phyloP scores from a whole-genome alignment of 53 echinoderm and acorn worm genomes.

The Pentamera pediparva region DNA sequence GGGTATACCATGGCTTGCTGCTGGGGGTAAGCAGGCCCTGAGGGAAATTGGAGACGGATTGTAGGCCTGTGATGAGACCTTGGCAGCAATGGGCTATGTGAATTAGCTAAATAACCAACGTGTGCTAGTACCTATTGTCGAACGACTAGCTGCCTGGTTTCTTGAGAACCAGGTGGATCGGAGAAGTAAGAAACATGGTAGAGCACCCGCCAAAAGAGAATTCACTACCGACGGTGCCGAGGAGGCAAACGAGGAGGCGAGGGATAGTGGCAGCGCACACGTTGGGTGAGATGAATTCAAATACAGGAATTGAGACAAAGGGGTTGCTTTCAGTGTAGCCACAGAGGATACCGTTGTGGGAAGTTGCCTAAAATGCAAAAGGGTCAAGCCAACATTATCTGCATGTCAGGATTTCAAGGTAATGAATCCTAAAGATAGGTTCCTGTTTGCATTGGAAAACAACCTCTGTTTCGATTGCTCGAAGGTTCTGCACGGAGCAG shows the following conservation, averaged over 20 bases:
- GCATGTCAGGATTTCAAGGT: no score
- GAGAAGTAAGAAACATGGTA: background rate
- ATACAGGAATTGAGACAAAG: background rate
- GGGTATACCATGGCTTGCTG: background rate
- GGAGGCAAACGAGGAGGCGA: slow-evolving; percentile 1
- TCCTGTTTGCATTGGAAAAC: no score
- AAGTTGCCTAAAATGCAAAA: slow-evolving; percentile 34
- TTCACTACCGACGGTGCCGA: background rate
- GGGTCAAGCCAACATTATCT: slow-evolving; percentile 15
- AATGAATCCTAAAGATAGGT: slow-evolving; percentile 30
- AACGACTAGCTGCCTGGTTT: no score
- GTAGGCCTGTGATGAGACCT: no score
- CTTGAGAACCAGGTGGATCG: no score
- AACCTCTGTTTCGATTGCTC: slow-evolving; percentile 52
- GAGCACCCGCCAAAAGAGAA: background rate
- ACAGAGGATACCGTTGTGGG: background rate
- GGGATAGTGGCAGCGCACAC: background rate
- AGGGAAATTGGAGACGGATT: no score
- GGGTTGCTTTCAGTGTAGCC: background rate
- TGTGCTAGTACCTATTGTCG: no score
- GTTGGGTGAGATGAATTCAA: background rate
- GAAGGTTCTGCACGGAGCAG: slow-evolving; percentile 15
- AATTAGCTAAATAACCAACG: no score
- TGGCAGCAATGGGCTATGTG: no score
- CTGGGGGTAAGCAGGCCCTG: background rate